These are phyloP conservation scores for Isaurus tuberculatus DNA, from an alignment of 92 coral and sea anemone genomes.

Conservation along the genomic window DNA sequence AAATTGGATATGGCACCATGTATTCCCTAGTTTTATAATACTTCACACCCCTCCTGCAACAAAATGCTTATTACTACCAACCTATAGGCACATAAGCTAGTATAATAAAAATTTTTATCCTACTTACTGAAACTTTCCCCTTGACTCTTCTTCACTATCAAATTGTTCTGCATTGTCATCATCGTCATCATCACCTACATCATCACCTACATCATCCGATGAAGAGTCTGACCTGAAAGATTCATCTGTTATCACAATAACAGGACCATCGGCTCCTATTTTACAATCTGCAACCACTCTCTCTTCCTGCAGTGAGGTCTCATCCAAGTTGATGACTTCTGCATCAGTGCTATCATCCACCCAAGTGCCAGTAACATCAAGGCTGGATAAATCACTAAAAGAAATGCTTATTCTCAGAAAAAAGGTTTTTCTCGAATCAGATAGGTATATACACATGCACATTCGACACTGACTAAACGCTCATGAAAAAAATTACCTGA, in stretches of 20 bases:
- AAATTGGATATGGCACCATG: too few species aligned
- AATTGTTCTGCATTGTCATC: not conserved
- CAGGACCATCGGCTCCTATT: slow-evolving; percentile 1
- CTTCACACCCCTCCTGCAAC: too few species aligned
- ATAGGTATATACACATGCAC: not conserved
- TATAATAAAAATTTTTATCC: not conserved
- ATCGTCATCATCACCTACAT: not conserved
- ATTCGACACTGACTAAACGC: not conserved
- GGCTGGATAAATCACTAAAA: not conserved
- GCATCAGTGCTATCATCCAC: not conserved
- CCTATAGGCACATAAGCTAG: too few species aligned
- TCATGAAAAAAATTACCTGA: not conserved
- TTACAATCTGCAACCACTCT: not conserved
- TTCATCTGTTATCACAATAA: slow-evolving; percentile 1
- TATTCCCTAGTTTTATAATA: too few species aligned
- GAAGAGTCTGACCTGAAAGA: slow-evolving; percentile 25
- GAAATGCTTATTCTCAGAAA: not conserved
- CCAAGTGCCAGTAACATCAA: slow-evolving; percentile 34
- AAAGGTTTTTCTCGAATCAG: not conserved
- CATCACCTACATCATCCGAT: slow-evolving; percentile 11
- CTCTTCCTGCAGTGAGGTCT: not conserved
- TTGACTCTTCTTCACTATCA: not conserved
- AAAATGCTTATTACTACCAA: too few species aligned
- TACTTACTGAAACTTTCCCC: not conserved
- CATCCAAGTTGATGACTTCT: not conserved